A percentile compares a stretch with the other conserved stretches of the same genome.
Evolutionary conservation across 2,888 invertebrate genomes (phyloP).

Genomic region (Isotomurus palustris): DNA sequence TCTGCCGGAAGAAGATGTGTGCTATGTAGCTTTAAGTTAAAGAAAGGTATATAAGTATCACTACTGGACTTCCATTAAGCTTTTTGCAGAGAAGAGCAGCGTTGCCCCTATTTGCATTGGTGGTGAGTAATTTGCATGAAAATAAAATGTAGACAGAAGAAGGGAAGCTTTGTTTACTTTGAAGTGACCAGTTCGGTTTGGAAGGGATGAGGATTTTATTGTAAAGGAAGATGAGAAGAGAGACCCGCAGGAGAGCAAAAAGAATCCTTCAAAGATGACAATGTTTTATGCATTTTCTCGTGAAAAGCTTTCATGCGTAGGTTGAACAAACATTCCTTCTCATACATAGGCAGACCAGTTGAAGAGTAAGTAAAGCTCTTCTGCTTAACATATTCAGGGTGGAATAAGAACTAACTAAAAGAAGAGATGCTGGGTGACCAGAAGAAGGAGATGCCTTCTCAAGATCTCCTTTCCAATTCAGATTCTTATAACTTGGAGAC

Average conservation of each 20-base stretch:
- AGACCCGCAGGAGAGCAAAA: conserved; percentile 19
- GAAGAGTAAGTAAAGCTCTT: too few species aligned
- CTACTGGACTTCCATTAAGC: too few species aligned
- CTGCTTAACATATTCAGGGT: too few species aligned
- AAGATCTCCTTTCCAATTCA: conserved; percentile 36
- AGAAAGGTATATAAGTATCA: too few species aligned
- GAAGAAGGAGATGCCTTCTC: too few species aligned
- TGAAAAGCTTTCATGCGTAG: conserved; percentile 15
- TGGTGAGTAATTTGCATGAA: conserved; percentile 45
- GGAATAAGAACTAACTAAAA: too few species aligned
- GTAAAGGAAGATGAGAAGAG: conserved; percentile 6
- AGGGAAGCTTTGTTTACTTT: conserved; percentile 37
- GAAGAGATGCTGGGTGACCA: too few species aligned
- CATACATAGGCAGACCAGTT: background rate
- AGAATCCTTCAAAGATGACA: conserved; percentile 36
- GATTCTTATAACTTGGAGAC: conserved; percentile 15
- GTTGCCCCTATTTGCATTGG: conserved; percentile 45
- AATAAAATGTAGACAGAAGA: conserved; percentile 25
- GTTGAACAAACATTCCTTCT: background rate
- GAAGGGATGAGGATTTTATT: background rate
- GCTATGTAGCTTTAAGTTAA: too few species aligned
- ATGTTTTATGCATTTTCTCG: conserved; percentile 45
- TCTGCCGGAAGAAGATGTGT: too few species aligned
- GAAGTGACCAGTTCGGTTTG: conserved; percentile 5
- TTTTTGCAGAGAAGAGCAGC: too few species aligned